Percentiles rank a stretch among this genome's conserved stretches.
These are phyloP conservation scores for Catotricha subobsoleta DNA, from an alignment of 2,888 invertebrate species.

Conservation along the genomic window DNA sequence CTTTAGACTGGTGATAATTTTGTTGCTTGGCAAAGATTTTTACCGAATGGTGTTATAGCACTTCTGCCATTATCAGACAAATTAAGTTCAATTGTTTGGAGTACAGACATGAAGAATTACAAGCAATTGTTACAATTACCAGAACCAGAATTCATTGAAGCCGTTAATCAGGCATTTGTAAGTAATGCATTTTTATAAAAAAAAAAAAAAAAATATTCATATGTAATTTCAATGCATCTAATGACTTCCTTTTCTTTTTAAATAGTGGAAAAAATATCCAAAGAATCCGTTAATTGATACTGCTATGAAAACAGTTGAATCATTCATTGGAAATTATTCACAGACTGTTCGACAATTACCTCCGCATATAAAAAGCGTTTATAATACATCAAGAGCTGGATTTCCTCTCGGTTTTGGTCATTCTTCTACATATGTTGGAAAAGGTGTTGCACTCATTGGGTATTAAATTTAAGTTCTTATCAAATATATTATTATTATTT, in stretches of 20 bases:
- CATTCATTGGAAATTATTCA: slow-evolving; percentile 25
- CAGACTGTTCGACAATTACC: slow-evolving; percentile 26
- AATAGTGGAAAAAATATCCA: slow-evolving; percentile 20
- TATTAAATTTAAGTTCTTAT: too few species aligned
- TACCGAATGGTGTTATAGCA: slow-evolving; percentile 84
- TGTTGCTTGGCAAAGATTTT: slow-evolving; percentile 91
- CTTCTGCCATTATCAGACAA: slow-evolving; percentile 64
- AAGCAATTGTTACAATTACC: slow-evolving; percentile 49
- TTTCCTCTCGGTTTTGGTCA: slow-evolving; percentile 90
- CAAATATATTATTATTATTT: slow-evolving; percentile 3
- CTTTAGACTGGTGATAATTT: slow-evolving; percentile 42
- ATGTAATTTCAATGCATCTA: neutral
- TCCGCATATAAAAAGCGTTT: slow-evolving; percentile 20
- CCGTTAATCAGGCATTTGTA: slow-evolving; percentile 72
- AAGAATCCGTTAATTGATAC: slow-evolving; percentile 21
- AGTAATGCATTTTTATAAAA: too few species aligned
- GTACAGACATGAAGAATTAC: slow-evolving; percentile 56
- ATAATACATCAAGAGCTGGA: slow-evolving; percentile 43
- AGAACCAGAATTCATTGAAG: slow-evolving; percentile 69
- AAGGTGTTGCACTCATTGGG: slow-evolving; percentile 75
- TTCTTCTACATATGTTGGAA: slow-evolving; percentile 65
- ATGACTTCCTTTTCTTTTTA: neutral
- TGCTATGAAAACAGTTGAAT: slow-evolving; percentile 33
- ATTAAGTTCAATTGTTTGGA: slow-evolving; percentile 89
- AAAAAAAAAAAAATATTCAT: neutral